Percentiles rank a stretch among this genome's conserved stretches.
phyloP scores from a whole-genome alignment of 2,113 vertebrate genomes.

The Onychostoma macrolepis region DNA sequence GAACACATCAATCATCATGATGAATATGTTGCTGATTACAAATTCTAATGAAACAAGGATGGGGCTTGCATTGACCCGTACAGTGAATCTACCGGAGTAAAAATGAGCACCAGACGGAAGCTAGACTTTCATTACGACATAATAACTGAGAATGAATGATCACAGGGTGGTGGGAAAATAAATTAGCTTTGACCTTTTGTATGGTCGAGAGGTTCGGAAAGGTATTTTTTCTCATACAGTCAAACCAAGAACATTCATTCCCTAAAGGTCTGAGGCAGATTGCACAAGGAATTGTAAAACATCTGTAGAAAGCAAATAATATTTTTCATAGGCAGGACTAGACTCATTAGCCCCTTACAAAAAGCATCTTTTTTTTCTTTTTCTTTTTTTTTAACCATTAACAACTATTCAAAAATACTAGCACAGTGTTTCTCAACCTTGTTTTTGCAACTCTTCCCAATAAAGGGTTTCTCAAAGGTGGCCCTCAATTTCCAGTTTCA shows the following conservation, averaged over 20 bases:
- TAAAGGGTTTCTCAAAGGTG: not conserved
- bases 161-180: not conserved
- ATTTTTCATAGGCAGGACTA: not conserved
- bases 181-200: slow-evolving; percentile 34
- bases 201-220: not conserved
- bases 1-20: slow-evolving; percentile 48
- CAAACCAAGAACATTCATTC: not conserved
- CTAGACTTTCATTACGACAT: slow-evolving; percentile 21
- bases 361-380: too few relatives aligned
- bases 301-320: not conserved
- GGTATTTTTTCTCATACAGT: not conserved
- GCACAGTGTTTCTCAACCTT: not conserved
- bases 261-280: not conserved
- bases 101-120: not conserved
- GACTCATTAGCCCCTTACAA: not conserved
- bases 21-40: slow-evolving; percentile 43
- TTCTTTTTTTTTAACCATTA: not conserved
- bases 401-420: not conserved
- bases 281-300: not conserved
- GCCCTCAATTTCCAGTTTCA: not conserved
- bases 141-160: slow-evolving; percentile 30
- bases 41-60: slow-evolving; percentile 41
- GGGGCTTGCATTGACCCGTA: slow-evolving; percentile 1
- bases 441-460: not conserved
- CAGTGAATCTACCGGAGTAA: not conserved